Conservation (phyloP, 2,888 invertebrate genomes). For the Nymphalis polychloros region DNA sequence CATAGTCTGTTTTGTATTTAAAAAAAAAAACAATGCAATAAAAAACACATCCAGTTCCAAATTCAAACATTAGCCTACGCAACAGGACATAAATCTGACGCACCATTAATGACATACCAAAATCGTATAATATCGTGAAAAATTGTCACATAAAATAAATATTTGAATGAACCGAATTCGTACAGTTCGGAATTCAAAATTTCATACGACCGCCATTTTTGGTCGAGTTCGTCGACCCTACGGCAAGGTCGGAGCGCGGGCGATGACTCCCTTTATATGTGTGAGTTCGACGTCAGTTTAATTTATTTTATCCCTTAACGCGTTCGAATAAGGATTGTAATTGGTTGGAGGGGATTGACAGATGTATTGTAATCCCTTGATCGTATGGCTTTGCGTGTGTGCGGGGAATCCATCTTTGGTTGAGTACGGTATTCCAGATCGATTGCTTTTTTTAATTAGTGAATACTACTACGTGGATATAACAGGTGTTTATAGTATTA, state of each 20-base stretch:
- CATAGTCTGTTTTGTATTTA: neutral
- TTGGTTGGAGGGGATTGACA: conserved; percentile 26
- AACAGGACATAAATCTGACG: conserved; percentile 3
- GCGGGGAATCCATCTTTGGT: conserved; percentile 34
- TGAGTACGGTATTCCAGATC: conserved; percentile 33
- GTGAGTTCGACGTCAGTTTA: conserved; percentile 40
- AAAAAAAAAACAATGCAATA: conserved; percentile 8
- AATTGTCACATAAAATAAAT: conserved; percentile 15
- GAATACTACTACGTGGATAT: conserved; percentile 28
- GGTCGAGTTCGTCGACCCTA: conserved; percentile 63
- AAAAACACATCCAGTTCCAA: conserved; percentile 5
- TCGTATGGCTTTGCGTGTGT: conserved; percentile 18
- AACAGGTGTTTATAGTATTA: conserved; percentile 19
- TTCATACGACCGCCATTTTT: conserved; percentile 52
- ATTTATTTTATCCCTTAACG: conserved; percentile 35
- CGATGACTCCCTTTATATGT: conserved; percentile 54
- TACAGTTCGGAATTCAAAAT: conserved; percentile 35
- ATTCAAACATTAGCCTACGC: conserved; percentile 11
- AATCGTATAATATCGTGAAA: conserved; percentile 4
- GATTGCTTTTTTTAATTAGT: conserved; percentile 29
- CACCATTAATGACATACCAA: conserved; percentile 3
- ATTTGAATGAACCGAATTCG: conserved; percentile 14
- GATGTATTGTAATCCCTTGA: conserved; percentile 41
- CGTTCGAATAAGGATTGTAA: conserved; percentile 33
- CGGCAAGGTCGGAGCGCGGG: conserved; percentile 71